Percentiles rank a stretch among this genome's conserved stretches.
phyloP scores from a whole-genome alignment of 2,113 vertebrate species.

The Lamprotornis superbus region DNA sequence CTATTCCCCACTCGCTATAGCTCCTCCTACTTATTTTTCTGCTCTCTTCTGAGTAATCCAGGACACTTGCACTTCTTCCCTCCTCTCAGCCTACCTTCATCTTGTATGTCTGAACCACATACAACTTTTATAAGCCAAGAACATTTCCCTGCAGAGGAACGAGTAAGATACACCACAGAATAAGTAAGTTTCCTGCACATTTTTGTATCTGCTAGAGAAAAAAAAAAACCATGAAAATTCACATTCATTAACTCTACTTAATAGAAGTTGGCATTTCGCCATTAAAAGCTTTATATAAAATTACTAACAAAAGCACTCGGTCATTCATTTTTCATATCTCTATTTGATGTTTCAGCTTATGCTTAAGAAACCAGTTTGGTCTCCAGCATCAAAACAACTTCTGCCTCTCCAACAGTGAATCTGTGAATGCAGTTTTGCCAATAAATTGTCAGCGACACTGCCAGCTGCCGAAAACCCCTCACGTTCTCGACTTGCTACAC shows the following conservation, averaged over 20 bases:
- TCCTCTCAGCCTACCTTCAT: background rate
- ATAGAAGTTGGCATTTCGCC: background rate
- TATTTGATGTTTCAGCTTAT: background rate
- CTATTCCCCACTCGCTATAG: background rate
- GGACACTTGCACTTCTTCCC: background rate
- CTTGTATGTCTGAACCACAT: background rate
- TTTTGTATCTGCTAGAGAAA: background rate
- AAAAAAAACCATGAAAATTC: background rate
- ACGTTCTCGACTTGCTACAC: background rate
- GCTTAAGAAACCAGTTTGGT: background rate
- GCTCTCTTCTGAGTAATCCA: background rate
- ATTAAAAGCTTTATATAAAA: background rate
- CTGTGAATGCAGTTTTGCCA: background rate
- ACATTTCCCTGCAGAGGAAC: background rate
- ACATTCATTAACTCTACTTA: background rate
- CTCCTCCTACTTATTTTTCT: background rate
- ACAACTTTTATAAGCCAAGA: background rate
- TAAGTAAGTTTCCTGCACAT: background rate
- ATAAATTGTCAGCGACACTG: background rate
- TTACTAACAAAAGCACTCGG: background rate
- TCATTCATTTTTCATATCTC: background rate
- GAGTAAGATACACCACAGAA: rapidly evolving
- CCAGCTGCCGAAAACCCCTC: background rate
- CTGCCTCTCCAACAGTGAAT: background rate
- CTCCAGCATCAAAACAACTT: background rate